Base-by-base conservation (phyloP, 1,140 invertebrate species). In the Cherax quadricarinatus region DNA sequence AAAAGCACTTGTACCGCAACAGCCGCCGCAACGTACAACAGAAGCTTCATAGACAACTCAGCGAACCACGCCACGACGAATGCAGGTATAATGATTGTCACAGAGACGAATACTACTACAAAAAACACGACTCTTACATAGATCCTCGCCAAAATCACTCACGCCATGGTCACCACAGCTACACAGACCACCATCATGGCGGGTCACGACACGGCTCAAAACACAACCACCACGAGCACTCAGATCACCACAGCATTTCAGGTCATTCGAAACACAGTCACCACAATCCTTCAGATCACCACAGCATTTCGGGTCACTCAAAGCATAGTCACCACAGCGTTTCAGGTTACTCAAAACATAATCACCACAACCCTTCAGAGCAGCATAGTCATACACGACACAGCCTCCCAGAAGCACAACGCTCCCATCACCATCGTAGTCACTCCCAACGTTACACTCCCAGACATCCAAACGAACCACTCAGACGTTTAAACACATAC, bases 1-100 rank as follows among this genome's bases (percentile, higher is more conserved):
- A 91, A 5, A 84, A 91, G 12, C 89, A 86, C 84, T 41, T 87
- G 18, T 91, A 91, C 49, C 89, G 89, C 75, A 91, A 91, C 89
- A 91, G 89, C 57, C 51, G 89, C 30, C 83, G 89, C 82, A 91
- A 91, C 75, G 84, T 91, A n/a, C 89, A 91, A 73, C 73, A 86
- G 85, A 91, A 91, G 53, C 83, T 91, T 3, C 84, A 86, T 14
- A 84, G 89, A 6, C 89, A 91, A 78, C 78, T 91, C 24, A 91
- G 89, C 57, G 89, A 91, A 48, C 60, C 79, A 21, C 79, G 62
- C 57, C 41, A 89, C 87, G 78, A 82, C 41, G 60, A 89, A n/a
- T 53, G 60, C 87, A 86, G 84, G 84, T 86, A 86, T 73, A 79
- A 49, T 24, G 53, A 89, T 73, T 41, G 41, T 49, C 30, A 89